Base-by-base conservation (phyloP, 2,888 invertebrate genomes). In the Kryphioiulus occultus region DNA sequence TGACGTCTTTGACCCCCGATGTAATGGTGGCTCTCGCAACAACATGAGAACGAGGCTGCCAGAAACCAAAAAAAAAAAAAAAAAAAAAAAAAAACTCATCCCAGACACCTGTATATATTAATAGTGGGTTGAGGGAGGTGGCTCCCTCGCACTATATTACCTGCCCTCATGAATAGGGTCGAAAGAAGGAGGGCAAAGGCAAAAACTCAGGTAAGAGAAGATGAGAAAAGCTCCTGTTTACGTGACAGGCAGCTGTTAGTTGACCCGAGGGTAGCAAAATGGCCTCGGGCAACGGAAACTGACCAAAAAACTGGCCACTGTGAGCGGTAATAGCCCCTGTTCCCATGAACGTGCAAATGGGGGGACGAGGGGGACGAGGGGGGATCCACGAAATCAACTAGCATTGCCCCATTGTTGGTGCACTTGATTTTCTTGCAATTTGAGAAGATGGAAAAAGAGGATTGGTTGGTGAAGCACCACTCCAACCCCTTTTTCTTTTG, bases 301-400 rank as follows among this genome's bases (percentile, higher is more conserved):
- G 39, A 35, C 35, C 32, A 84, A 84, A 84, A 84, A 84, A 84
- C n/a, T 84, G 39, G 84, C 84, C 84, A 84, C 84, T 86, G 86
- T 68, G 86, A 59, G 86, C 22, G 30, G 26, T 86, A 59, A 59
- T 86, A 86, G 86, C 86, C 53, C 32, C 59, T 32, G 86, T 86
- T 86, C 86, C 86, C 86, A 86, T 86, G 86, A 86, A 86, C 59
- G n/a, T 26, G 35, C 39, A 39, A 84, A 84, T 35, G 39, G 35
- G 84, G 32, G n/a, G 84, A 35, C n/a, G 84, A 35, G 35, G 15
- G 30, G 84, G 32, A 7, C n/a, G 53, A 68, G 59, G 22, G 59
- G 59, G 59, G 59, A 0, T 68, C 19, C 59, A 68, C 59, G 59
- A 68, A 68, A 68, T 68, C 59, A 22, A 68, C 59, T 26, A 12